phyloP scores from a whole-genome alignment of 2,888 invertebrate genomes.

The Byasa hedistus region DNA sequence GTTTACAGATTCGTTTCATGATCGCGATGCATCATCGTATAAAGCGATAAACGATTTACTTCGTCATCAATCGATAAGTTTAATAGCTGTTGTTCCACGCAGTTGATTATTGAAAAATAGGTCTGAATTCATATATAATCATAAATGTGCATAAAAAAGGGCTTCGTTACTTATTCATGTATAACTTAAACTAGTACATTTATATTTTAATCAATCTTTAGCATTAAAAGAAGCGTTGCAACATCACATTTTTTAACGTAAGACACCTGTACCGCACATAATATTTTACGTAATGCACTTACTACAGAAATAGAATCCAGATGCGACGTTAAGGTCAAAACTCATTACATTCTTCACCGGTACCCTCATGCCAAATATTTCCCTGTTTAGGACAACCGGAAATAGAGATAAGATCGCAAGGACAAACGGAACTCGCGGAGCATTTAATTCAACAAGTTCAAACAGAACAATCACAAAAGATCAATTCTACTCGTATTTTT shows the following conservation, averaged over 20 bases:
- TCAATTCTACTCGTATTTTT: constrained; percentile 18
- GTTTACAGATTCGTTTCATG: constrained; percentile 28
- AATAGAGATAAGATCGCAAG: constrained; percentile 24
- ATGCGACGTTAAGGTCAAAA: constrained; percentile 5
- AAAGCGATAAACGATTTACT: constrained; percentile 19
- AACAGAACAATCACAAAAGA: constrained; percentile 23
- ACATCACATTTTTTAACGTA: too few relatives aligned
- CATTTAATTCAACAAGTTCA: constrained; percentile 15
- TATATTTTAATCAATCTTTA: too few relatives aligned
- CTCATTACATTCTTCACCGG: neutral
- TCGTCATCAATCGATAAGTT: constrained; percentile 15
- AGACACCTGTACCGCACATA: too few relatives aligned
- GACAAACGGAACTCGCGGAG: constrained; percentile 25
- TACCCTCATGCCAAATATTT: constrained; percentile 24
- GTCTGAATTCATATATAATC: neutral
- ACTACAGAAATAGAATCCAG: neutral
- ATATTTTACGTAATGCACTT: neutral
- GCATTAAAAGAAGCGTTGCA: too few relatives aligned
- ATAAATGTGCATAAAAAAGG: too few relatives aligned
- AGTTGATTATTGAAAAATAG: neutral
- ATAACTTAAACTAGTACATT: too few relatives aligned
- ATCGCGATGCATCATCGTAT: constrained; percentile 27
- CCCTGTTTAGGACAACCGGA: constrained; percentile 23
- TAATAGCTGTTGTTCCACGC: neutral
- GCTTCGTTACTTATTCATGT: too few relatives aligned